Evolutionary conservation across 2,888 invertebrate species (phyloP), one percentile per base, ranked within the genome.

Genomic region (Parthenolecanium corni): DNA sequence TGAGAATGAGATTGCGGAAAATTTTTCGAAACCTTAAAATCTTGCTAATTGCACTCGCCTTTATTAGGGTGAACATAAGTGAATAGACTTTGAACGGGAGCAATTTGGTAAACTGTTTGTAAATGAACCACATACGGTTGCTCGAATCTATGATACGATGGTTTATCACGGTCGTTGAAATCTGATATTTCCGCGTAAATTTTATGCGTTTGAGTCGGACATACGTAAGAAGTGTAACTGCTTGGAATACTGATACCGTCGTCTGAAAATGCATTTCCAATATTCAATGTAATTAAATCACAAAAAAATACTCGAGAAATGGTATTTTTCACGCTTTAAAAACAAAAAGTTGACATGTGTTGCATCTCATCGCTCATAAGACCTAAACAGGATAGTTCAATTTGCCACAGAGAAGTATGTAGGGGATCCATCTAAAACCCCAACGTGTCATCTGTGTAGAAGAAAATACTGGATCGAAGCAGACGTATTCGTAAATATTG

Each of bases 101-200:
- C 85, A 68, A 94, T 82, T 66, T 84, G 80, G 72, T 86, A 85
- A 71, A 84, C 86, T 73, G 91, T 93, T 71, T 87, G 85, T 71
- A 93, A 81, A 72, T 91, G 86, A 40, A 95, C 92, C 40, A 98
- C 95, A 78, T 95, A 98, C 2, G 92, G 82, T 69, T 84, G 89
- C 78, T 91, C 97, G 71, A 78, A 68, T 36, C 63, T 64, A 16
- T 57, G 64, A 11, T 58, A 52, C 18, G 52, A 51, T n/a, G 62
- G 61, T 24, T 52, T 42, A 11, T 47, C 58, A 36, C 25, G 61
- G 16, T 71, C 72, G 38, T 67, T 67, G 62, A 69, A 70, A 44
- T 61, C 64, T 40, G 70, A 67, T 1, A 89, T 86, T 70, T 90
- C 89, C 66, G 85, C 86, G 76, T 84, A 89, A 40, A 96, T 76